phyloP scores from a whole-genome alignment of 2,113 vertebrate species.

The Spheniscus mendiculus region DNA sequence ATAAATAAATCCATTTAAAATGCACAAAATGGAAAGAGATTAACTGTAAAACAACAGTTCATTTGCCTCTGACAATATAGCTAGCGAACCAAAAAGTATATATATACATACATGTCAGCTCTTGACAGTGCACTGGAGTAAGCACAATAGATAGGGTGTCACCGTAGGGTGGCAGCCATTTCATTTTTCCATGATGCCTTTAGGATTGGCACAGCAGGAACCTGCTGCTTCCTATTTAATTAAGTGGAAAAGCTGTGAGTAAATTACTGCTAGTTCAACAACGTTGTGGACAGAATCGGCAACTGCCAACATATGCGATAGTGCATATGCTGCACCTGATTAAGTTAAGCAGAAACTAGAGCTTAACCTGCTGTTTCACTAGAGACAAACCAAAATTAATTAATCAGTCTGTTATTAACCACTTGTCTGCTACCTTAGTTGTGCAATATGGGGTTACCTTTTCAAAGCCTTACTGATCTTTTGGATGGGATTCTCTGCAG shows the following conservation, averaged over 20 bases:
- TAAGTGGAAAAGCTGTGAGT: conserved; percentile 65
- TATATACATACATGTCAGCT: neutral
- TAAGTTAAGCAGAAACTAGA: conserved; percentile 55
- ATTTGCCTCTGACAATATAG: neutral
- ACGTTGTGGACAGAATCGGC: conserved; percentile 46
- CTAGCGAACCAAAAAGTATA: neutral
- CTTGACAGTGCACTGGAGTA: neutral
- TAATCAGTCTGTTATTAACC: conserved; percentile 34
- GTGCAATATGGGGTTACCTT: neutral
- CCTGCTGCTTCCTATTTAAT: conserved; percentile 75
- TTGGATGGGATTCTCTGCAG: neutral
- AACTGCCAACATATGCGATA: conserved; percentile 29
- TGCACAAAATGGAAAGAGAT: neutral
- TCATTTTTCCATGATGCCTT: conserved; percentile 33
- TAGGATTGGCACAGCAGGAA: conserved; percentile 59
- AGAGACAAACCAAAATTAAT: conserved; percentile 41
- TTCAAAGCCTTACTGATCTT: neutral
- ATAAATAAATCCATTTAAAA: conserved; percentile 35
- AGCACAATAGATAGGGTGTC: neutral
- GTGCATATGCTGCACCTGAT: conserved; percentile 50
- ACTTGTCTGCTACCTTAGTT: conserved; percentile 3
- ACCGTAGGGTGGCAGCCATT: conserved; percentile 13
- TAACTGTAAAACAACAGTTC: neutral
- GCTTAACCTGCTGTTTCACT: conserved; percentile 46
- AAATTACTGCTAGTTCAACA: conserved; percentile 55